phyloP scores from a whole-genome alignment of 2,113 vertebrate genomes.

The Sander lucioperca region DNA sequence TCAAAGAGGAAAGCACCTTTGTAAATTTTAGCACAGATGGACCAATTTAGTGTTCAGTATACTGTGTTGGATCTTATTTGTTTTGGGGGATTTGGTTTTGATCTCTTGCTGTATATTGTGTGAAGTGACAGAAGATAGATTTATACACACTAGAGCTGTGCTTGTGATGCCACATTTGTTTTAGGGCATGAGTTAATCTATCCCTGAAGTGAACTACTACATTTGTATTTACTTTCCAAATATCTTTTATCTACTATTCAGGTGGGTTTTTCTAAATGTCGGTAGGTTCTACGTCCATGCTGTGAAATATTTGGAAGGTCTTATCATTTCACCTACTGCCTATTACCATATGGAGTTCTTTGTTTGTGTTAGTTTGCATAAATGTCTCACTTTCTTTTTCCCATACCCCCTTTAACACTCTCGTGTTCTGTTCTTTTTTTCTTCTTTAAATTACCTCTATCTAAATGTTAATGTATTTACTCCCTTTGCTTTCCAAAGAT shows the following conservation, averaged over 20 bases:
- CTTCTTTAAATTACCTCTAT: neutral
- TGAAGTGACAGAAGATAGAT: slow-evolving; percentile 62
- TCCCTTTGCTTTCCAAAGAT: slow-evolving; percentile 7
- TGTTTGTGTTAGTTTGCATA: slow-evolving; percentile 25
- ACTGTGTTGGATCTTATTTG: slow-evolving; percentile 57
- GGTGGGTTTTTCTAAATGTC: slow-evolving; percentile 52
- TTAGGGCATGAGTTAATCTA: slow-evolving; percentile 31
- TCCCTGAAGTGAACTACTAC: slow-evolving; percentile 30
- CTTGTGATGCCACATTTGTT: slow-evolving; percentile 50
- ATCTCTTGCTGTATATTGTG: slow-evolving; percentile 51
- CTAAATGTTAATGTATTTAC: slow-evolving; percentile 4
- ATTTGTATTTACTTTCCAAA: slow-evolving; percentile 39
- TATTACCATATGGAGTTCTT: slow-evolving; percentile 1
- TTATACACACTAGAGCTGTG: slow-evolving; percentile 55
- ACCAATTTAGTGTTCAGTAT: slow-evolving; percentile 50
- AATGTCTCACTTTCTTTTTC: slow-evolving; percentile 8
- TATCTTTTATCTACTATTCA: slow-evolving; percentile 49
- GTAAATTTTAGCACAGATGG: slow-evolving; percentile 71
- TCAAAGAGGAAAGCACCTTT: slow-evolving; percentile 63
- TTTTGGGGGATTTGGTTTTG: slow-evolving; percentile 12
- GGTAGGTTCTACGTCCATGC: slow-evolving; percentile 35
- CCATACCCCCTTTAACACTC: neutral
- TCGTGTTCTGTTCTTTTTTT: neutral
- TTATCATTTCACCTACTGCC: slow-evolving; percentile 23
- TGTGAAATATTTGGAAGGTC: slow-evolving; percentile 43